Conservation (phyloP, 2,113 vertebrate species). For the Electrona antarctica region DNA sequence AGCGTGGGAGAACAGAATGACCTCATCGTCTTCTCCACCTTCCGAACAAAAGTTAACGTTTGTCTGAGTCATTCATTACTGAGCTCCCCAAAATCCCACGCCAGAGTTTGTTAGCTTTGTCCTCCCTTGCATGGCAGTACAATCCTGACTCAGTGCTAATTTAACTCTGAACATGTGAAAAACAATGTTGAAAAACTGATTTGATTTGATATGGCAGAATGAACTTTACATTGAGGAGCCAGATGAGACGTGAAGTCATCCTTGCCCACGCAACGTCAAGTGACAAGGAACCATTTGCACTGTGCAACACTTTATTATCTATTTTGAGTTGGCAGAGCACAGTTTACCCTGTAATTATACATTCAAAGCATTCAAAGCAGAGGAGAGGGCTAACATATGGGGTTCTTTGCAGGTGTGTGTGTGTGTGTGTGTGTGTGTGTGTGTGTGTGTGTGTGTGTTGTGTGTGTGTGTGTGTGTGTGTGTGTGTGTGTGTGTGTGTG, state of each 20-base stretch:
- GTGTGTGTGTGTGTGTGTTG: no score
- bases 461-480: no score
- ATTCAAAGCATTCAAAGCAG: slow-evolving; percentile 30
- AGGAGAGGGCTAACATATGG: slow-evolving; percentile 21
- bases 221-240: slow-evolving; percentile 1
- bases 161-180: slow-evolving; percentile 12
- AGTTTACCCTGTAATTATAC: slow-evolving; percentile 50
- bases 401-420: slow-evolving; percentile 11
- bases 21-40: slow-evolving; percentile 16
- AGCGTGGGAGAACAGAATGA: slow-evolving; percentile 17
- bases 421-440: no score
- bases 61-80: slow-evolving; percentile 37
- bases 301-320: slow-evolving; percentile 62
- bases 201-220: no score
- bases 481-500: no score
- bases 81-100: slow-evolving; percentile 19
- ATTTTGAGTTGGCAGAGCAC: slow-evolving; percentile 51
- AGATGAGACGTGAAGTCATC: slow-evolving; percentile 39
- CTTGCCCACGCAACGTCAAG: slow-evolving; percentile 25
- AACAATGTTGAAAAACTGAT: no score
- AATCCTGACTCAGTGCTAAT: slow-evolving; percentile 31
- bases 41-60: slow-evolving; percentile 34
- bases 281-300: slow-evolving; percentile 26
- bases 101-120: slow-evolving; percentile 28
- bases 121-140: slow-evolving; percentile 40